phyloP scores from a whole-genome alignment of 2,797 vertebrate genomes.

The Alfaro cultratus region DNA sequence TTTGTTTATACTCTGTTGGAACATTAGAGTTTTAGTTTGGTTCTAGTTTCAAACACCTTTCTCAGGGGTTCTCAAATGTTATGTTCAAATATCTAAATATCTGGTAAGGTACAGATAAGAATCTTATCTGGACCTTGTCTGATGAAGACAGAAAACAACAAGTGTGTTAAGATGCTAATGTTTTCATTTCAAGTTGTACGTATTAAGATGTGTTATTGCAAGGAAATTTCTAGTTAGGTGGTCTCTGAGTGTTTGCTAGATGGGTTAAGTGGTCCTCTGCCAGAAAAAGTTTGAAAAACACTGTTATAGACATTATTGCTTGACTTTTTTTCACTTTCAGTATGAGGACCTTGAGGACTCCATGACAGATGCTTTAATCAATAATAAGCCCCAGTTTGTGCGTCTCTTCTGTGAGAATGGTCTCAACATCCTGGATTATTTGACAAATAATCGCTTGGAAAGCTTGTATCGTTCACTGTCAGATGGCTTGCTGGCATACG shows the following conservation, averaged over 20 bases:
- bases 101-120: background rate
- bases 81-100: background rate
- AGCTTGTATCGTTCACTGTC: conserved; percentile 79
- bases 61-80: background rate
- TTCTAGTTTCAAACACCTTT: background rate
- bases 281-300: too few relatives aligned
- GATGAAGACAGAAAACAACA: too few relatives aligned
- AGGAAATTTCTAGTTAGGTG: too few relatives aligned
- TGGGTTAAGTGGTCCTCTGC: too few relatives aligned
- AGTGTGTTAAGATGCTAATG: too few relatives aligned
- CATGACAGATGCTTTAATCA: conserved; percentile 88
- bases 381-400: conserved; percentile 88
- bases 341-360: conserved; percentile 85
- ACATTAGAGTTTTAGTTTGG: background rate
- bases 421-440: conserved; percentile 84
- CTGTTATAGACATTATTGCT: background rate
- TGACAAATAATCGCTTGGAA: conserved; percentile 82
- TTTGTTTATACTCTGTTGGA: background rate
- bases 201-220: too few relatives aligned
- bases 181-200: too few relatives aligned
- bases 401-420: conserved; percentile 88
- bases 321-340: conserved; percentile 64
- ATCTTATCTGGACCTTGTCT: too few relatives aligned
- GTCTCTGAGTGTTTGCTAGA: too few relatives aligned
- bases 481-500: conserved; percentile 71